Evolutionary conservation across 2,113 vertebrate species (phyloP), one percentile per base, ranked within the genome.

Genomic region (Cichladusa arquata): DNA sequence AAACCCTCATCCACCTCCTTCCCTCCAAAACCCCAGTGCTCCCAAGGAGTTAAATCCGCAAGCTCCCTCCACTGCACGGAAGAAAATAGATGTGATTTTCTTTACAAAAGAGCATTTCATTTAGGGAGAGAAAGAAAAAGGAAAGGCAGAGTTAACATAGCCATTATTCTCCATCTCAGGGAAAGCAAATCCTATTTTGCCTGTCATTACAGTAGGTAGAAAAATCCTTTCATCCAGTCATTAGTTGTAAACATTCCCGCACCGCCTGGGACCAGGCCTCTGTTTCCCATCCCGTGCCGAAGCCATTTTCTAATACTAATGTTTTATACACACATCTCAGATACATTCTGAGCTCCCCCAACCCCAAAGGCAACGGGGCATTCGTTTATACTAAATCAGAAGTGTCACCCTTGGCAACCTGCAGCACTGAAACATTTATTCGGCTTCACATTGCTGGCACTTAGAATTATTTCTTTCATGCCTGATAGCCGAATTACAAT

Each of bases 401-500:
- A 98, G 98, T 99, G 99, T 99, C 99, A 99, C 99, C 99, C 98
- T 98, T 98, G 99, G 99, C 99, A 99, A 99, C 98, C 98, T 97
- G 98, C 98, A 98, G 99, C 99, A 98, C 98, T 97, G 98, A 99
- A 99, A 99, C 99, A 99, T 99, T 99, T 99, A 99, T 99, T 99
- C 99, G 98, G 98, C 98, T 99, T 99, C 99, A 99, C 99, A 99
- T 99, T 98, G 98, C 99, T 99, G 99, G 99, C 99, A 99, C 99
- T 99, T 98, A 98, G 99, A 99, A 99, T 99, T 99, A 99, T 99
- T 99, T 99, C 99, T 99, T 99, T 99, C 99, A 99, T 99, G 99
- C 99, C 99, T 99, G 99, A 99, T 99, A 99, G 99, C 99, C 99
- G 99, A 99, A 99, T 99, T 99, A 99, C 99, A 99, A 99, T 99